Conservation (phyloP, 2,113 vertebrate genomes). For the Chauna torquata region DNA sequence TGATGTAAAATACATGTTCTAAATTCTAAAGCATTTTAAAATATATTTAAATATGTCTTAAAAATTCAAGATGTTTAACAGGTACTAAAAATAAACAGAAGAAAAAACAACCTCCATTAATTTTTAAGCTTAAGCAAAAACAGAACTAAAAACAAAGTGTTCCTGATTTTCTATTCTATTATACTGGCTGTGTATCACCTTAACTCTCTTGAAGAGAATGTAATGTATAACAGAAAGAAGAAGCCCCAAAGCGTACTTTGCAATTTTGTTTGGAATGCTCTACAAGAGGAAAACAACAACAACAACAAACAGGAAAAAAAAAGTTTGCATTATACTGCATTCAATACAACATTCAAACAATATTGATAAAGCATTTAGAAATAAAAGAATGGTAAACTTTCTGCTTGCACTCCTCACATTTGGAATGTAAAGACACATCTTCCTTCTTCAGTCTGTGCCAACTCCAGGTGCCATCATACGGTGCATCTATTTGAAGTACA, state of each 20-base stretch:
- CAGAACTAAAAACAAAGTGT: background rate
- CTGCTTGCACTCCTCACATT: background rate
- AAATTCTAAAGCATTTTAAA: background rate
- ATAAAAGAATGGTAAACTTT: background rate
- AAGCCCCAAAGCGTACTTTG: background rate
- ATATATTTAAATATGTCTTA: background rate
- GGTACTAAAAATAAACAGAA: background rate
- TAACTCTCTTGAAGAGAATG: background rate
- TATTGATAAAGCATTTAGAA: background rate
- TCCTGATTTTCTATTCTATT: background rate
- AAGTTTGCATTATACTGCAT: background rate
- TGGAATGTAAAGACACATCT: background rate
- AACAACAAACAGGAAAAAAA: background rate
- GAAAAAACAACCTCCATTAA: background rate
- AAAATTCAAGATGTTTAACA: background rate
- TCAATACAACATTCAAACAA: background rate
- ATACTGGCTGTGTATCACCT: background rate
- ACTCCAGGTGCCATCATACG: background rate
- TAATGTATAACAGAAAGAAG: background rate
- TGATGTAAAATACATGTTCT: background rate
- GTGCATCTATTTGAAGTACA: background rate
- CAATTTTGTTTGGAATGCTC: background rate
- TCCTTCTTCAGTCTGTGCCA: background rate
- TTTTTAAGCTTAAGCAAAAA: background rate
- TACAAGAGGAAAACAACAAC: background rate